Conservation (phyloP, 2,113 vertebrate genomes). For the Epinephelus fuscoguttatus region DNA sequence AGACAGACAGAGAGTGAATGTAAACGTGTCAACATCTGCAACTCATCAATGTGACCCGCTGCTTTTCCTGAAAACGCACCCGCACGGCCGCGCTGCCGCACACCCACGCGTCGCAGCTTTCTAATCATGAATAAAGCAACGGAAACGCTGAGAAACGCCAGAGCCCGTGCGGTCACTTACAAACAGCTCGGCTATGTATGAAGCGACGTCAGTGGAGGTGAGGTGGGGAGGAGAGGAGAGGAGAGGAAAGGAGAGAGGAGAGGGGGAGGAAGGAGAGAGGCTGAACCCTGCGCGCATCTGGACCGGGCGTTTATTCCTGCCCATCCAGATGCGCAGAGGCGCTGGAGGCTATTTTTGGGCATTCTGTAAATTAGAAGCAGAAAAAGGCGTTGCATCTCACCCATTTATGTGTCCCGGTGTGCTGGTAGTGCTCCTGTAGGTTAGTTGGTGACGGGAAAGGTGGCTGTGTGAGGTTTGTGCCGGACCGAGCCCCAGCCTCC, state of each 20-base stretch:
- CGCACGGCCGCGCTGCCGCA: slow-evolving; percentile 15
- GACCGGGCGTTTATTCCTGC: slow-evolving; percentile 54
- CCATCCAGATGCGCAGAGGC: slow-evolving; percentile 73
- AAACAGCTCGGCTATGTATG: slow-evolving; percentile 17
- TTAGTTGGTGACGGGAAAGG: slow-evolving; percentile 29
- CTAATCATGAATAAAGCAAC: slow-evolving; percentile 16
- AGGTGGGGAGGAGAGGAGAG: background rate
- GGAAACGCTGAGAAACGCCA: slow-evolving; percentile 7
- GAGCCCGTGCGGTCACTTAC: background rate
- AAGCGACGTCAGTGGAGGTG: slow-evolving; percentile 31
- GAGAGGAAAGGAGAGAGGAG: background rate
- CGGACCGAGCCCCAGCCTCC: slow-evolving; percentile 63
- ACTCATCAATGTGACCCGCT: slow-evolving; percentile 76
- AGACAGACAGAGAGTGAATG: slow-evolving; percentile 64
- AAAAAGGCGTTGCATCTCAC: slow-evolving; percentile 58
- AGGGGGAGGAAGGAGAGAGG: background rate
- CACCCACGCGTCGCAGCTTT: slow-evolving; percentile 46
- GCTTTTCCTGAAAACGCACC: slow-evolving; percentile 16
- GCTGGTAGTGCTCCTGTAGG: slow-evolving; percentile 60
- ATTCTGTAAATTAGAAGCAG: slow-evolving; percentile 1
- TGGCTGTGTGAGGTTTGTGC: slow-evolving; percentile 44
- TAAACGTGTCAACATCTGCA: slow-evolving; percentile 89
- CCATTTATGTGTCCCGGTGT: slow-evolving; percentile 80
- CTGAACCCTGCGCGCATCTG: slow-evolving; percentile 71
- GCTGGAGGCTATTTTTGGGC: slow-evolving; percentile 45